These are phyloP conservation scores for Amiota mariae DNA, from an alignment of 2,888 invertebrate species.

Conservation along the genomic window DNA sequence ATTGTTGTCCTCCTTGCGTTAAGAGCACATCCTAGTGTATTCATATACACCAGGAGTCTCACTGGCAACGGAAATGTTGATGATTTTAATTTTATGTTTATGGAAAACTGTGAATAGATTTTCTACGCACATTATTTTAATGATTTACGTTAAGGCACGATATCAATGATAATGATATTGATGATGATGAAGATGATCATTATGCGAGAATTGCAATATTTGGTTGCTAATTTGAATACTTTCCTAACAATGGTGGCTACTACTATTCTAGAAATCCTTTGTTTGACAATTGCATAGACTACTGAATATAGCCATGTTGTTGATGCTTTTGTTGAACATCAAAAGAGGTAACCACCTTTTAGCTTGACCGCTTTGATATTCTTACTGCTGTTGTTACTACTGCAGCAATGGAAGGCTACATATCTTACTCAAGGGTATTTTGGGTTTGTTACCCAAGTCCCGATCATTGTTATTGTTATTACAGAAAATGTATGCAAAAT, in stretches of 20 bases:
- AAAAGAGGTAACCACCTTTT: constrained; percentile 24
- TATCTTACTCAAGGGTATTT: constrained; percentile 23
- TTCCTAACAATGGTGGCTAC: not conserved
- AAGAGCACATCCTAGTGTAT: not conserved
- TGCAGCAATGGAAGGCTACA: not conserved
- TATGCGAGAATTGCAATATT: not conserved
- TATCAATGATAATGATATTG: not conserved
- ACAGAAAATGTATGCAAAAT: not conserved
- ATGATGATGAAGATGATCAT: not conserved
- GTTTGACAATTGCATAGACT: not conserved
- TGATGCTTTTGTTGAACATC: not conserved
- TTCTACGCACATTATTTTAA: constrained; percentile 24
- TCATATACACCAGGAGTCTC: too few species aligned
- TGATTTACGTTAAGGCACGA: not conserved
- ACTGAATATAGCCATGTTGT: too few species aligned
- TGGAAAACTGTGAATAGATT: constrained; percentile 10
- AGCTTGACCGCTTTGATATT: constrained; percentile 15
- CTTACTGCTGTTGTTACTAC: constrained; percentile 2
- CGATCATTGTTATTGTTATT: not conserved
- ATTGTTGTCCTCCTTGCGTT: not conserved
- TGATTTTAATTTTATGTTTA: constrained; percentile 16
- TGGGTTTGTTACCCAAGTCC: not conserved
- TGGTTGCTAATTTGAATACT: constrained; percentile 12
- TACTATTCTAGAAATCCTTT: constrained; percentile 8
- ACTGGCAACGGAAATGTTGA: not conserved